These are phyloP conservation scores for Popillia japonica DNA, from an alignment of 1,140 invertebrate species.

Conservation along the genomic window DNA sequence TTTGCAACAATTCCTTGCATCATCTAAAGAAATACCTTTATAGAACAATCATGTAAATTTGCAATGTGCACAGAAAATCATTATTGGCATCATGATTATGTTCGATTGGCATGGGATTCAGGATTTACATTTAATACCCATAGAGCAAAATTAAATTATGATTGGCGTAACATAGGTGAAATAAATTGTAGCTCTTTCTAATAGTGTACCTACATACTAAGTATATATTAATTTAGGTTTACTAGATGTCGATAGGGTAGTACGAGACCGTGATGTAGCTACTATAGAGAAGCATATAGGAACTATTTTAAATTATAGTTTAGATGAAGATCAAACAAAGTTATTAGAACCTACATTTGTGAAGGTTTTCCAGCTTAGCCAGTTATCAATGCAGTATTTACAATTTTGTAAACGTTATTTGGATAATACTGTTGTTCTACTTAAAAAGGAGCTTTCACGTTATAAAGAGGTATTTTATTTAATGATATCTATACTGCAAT, in stretches of 20 bases:
- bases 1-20: too few relatives aligned
- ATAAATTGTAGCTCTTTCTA: neutral
- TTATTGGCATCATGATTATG: constrained; percentile 69
- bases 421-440: constrained; percentile 69
- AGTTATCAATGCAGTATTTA: constrained; percentile 75
- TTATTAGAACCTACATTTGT: constrained; percentile 73
- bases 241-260: constrained; percentile 70
- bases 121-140: constrained; percentile 72
- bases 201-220: neutral
- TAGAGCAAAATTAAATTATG: constrained; percentile 65
- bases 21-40: too few relatives aligned
- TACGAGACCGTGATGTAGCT: constrained; percentile 70
- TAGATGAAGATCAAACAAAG: constrained; percentile 58
- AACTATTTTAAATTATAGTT: constrained; percentile 52
- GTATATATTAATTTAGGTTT: constrained; percentile 60
- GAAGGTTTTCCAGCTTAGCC: constrained; percentile 72
- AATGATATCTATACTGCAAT: neutral
- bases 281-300: constrained; percentile 69
- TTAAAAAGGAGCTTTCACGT: constrained; percentile 68
- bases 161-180: constrained; percentile 51
- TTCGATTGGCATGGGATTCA: constrained; percentile 71
- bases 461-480: constrained; percentile 62
- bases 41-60: neutral
- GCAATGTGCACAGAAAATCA: constrained; percentile 47
- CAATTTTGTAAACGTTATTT: constrained; percentile 75